A percentile compares a stretch with the other conserved stretches of the same genome.
Conservation (phyloP, 2,113 vertebrate genomes). For the Hydrolagus affinis region DNA sequence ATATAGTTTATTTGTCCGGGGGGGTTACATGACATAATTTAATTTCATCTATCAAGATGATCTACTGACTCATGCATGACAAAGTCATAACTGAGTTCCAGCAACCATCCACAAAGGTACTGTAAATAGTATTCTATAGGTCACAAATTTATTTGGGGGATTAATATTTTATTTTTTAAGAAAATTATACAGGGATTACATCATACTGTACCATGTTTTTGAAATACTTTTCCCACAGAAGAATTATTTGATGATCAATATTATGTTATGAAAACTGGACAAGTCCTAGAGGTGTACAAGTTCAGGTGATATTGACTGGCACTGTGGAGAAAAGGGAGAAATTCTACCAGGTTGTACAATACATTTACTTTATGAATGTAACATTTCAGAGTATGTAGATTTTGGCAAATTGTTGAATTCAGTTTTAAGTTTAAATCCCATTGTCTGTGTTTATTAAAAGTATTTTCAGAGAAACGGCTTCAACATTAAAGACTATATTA, state of each 20-base stretch:
- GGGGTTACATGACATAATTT: background rate
- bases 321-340: too few species aligned
- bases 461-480: too few species aligned
- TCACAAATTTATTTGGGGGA: background rate
- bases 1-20: background rate
- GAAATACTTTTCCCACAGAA: background rate
- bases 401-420: too few species aligned
- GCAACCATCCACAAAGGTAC: background rate
- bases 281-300: background rate
- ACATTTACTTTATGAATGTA: too few species aligned
- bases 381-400: too few species aligned
- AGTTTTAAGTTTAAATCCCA: too few species aligned
- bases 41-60: constrained; percentile 13
- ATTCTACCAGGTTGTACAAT: too few species aligned
- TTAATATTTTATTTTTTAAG: background rate
- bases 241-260: background rate
- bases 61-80: background rate
- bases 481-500: too few species aligned
- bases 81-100: background rate
- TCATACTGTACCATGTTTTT: background rate
- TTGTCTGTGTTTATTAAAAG: too few species aligned
- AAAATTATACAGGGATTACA: background rate
- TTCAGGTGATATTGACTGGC: background rate
- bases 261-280: background rate
- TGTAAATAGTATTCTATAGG: background rate